Evolutionary conservation across 2,888 invertebrate genomes (phyloP).

Genomic region (Sinhomidia bicolor): DNA sequence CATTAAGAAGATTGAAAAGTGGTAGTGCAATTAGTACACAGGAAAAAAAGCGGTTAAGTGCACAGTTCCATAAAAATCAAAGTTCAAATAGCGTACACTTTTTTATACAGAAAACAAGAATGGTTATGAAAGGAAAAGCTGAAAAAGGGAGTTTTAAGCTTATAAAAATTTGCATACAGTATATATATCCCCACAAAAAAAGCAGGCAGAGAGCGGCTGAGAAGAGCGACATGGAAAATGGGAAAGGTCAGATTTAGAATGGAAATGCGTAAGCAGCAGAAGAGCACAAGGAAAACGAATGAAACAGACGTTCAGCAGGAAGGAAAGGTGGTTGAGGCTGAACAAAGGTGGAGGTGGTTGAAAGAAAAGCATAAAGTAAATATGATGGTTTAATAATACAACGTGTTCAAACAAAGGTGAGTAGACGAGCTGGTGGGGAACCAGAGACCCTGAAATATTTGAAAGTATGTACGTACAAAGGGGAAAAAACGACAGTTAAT

Average conservation of each 20-base stretch:
- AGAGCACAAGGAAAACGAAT: neutral
- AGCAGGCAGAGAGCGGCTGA: no score
- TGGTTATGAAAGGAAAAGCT: neutral
- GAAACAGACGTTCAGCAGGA: neutral
- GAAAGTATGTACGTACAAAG: neutral
- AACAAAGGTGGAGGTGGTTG: neutral
- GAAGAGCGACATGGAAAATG: constrained; percentile 27
- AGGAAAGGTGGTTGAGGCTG: constrained; percentile 4
- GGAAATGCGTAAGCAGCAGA: constrained; percentile 52
- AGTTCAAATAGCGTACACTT: no score
- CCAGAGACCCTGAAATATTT: neutral
- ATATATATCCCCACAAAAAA: neutral
- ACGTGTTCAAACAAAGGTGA: neutral
- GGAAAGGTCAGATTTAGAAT: constrained; percentile 51
- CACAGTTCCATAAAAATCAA: no score
- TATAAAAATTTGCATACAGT: neutral
- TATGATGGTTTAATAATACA: neutral
- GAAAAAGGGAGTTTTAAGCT: neutral
- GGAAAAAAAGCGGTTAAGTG: no score
- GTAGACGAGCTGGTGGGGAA: neutral
- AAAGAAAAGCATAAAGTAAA: neutral
- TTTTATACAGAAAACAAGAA: no score
- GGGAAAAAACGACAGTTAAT: neutral
- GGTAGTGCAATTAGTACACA: no score
- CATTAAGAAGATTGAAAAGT: no score